phyloP scores from a whole-genome alignment of 1,140 invertebrate species.

The Drosophila mauritiana region DNA sequence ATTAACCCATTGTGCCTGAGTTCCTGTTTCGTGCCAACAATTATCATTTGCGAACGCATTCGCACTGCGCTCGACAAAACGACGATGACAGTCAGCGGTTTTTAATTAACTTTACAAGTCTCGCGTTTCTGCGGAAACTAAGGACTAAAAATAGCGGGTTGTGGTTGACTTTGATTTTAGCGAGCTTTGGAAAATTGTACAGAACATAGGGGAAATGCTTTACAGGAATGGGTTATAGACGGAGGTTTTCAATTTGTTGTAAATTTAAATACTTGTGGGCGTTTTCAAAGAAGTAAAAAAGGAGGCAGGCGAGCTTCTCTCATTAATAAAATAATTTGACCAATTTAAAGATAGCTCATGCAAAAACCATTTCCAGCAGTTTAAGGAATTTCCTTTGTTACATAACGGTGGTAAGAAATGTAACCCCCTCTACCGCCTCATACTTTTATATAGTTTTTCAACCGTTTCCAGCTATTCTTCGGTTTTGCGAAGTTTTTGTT shows the following conservation, averaged over 20 bases:
- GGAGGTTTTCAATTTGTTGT: background rate
- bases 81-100: slow-evolving; percentile 33
- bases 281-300: background rate
- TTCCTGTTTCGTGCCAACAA: slow-evolving; percentile 36
- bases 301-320: too few species aligned
- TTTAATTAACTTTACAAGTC: slow-evolving; percentile 44
- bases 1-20: slow-evolving; percentile 57
- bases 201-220: background rate
- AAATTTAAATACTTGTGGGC: background rate
- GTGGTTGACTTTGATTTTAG: slow-evolving; percentile 36
- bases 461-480: slow-evolving; percentile 7
- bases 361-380: slow-evolving; percentile 1
- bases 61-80: slow-evolving; percentile 13
- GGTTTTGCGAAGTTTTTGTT: slow-evolving; percentile 34
- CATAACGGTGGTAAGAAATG: slow-evolving; percentile 4
- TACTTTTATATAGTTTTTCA: slow-evolving; percentile 19
- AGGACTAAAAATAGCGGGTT: slow-evolving; percentile 27
- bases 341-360: background rate
- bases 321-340: background rate
- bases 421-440: background rate
- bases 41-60: slow-evolving; percentile 39
- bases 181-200: background rate
- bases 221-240: background rate
- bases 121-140: slow-evolving; percentile 22
- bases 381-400: background rate